These are phyloP conservation scores for Mythimna albipuncta DNA, from an alignment of 2,888 invertebrate genomes.

Conservation along the genomic window DNA sequence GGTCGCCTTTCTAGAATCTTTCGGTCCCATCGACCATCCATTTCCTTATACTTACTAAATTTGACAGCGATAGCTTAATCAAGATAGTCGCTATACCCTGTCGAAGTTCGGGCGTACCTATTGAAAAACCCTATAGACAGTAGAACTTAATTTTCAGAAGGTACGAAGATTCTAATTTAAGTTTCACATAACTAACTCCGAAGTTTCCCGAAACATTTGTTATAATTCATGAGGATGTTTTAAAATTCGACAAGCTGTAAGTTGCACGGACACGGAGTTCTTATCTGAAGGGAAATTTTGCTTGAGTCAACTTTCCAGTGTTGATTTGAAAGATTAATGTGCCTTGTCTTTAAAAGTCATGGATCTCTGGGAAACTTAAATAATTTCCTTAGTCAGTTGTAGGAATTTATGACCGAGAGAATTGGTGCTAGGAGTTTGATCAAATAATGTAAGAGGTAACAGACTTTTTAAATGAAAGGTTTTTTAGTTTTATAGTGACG, in stretches of 20 bases:
- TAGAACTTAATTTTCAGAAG: slow-evolving; percentile 4
- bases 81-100: too few species aligned
- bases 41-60: too few species aligned
- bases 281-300: slow-evolving; percentile 33
- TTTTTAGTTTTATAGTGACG: too few species aligned
- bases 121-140: too few species aligned
- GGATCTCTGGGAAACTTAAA: slow-evolving; percentile 26
- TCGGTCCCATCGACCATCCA: too few species aligned
- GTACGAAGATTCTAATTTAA: neutral
- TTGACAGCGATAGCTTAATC: too few species aligned
- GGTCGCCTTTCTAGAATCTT: too few species aligned
- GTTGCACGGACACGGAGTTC: slow-evolving; percentile 41
- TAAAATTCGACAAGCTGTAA: slow-evolving; percentile 44
- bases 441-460: neutral
- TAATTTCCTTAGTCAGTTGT: slow-evolving; percentile 24
- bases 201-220: slow-evolving; percentile 18
- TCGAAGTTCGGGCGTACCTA: too few species aligned
- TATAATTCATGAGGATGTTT: slow-evolving; percentile 42
- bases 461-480: too few species aligned
- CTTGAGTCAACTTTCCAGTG: slow-evolving; percentile 38
- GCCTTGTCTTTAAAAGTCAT: slow-evolving; percentile 39
- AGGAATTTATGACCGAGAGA: neutral
- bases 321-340: slow-evolving; percentile 52
- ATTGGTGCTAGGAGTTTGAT: neutral
- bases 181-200: slow-evolving; percentile 2